Evolutionary conservation across 37 sponge, comb jelly and placozoan species (phyloP).

Genomic region (Ianthella basta): DNA sequence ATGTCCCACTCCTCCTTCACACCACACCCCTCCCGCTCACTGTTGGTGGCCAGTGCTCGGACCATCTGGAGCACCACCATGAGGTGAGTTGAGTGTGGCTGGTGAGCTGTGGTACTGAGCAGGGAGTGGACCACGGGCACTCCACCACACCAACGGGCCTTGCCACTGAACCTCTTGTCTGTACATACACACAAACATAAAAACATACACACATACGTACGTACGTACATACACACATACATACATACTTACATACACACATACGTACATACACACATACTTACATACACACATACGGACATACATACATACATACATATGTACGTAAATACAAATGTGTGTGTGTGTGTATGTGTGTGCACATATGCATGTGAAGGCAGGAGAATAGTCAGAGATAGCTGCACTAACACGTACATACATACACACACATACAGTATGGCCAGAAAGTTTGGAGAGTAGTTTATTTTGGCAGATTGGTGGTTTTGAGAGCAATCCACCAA

Average conservation of each 20-base stretch:
- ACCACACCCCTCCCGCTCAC: slow-evolving; percentile 24
- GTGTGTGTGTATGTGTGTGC: not conserved
- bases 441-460: too few species aligned
- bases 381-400: not conserved
- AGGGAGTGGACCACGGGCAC: too few species aligned
- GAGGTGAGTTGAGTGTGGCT: not conserved
- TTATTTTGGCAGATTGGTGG: too few species aligned
- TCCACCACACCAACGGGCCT: too few species aligned
- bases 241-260: too few species aligned
- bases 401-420: not conserved
- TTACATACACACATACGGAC: not conserved
- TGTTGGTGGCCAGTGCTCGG: slow-evolving; percentile 38
- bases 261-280: too few species aligned
- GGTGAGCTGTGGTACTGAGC: too few species aligned
- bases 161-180: too few species aligned
- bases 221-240: not conserved
- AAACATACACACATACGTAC: too few species aligned
- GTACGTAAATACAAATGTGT: not conserved
- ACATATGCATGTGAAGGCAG: not conserved
- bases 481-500: too few species aligned
- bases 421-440: not conserved
- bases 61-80: not conserved
- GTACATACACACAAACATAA: too few species aligned
- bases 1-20: too few species aligned
- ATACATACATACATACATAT: not conserved